Percentiles rank a stretch among this genome's conserved stretches.
These are phyloP conservation scores for Drosophila jambulina DNA, from an alignment of 1,140 invertebrate species.

Conservation along the genomic window DNA sequence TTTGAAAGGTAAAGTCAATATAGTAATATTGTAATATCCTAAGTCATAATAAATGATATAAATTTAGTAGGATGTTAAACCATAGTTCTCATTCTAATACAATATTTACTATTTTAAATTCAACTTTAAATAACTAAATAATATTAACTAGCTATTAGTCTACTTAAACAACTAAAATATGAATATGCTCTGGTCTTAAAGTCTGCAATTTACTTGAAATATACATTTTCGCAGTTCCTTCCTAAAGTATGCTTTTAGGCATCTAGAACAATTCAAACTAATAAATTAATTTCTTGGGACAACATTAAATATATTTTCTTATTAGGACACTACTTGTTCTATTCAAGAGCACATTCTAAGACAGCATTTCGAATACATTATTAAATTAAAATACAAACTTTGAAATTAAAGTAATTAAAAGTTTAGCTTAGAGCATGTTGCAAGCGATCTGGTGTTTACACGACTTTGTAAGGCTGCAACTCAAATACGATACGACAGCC, in stretches of 20 bases:
- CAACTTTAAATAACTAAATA: background rate
- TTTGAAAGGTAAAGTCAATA: too few relatives aligned
- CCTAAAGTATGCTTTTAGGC: background rate
- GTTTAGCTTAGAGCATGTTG: constrained; percentile 1
- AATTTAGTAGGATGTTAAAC: too few relatives aligned
- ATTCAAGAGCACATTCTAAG: background rate
- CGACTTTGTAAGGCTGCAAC: constrained; percentile 1
- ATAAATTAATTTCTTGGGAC: background rate
- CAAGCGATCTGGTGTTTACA: constrained; percentile 6
- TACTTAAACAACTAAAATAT: background rate
- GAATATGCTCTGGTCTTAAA: background rate
- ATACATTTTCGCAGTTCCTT: background rate
- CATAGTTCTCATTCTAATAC: too few relatives aligned
- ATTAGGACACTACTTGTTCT: too few relatives aligned
- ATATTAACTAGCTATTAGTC: background rate
- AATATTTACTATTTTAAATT: background rate
- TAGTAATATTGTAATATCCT: too few relatives aligned
- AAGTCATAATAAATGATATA: too few relatives aligned
- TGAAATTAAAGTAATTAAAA: too few relatives aligned
- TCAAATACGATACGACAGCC: background rate
- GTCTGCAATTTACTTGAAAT: background rate
- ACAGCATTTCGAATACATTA: background rate
- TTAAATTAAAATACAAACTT: background rate
- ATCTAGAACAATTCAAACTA: background rate
- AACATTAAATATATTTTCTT: too few relatives aligned